Percentiles rank a stretch among this genome's conserved stretches.
Evolutionary conservation across 2,797 vertebrate species (phyloP).

Genomic region (Melanogrammus aeglefinus): DNA sequence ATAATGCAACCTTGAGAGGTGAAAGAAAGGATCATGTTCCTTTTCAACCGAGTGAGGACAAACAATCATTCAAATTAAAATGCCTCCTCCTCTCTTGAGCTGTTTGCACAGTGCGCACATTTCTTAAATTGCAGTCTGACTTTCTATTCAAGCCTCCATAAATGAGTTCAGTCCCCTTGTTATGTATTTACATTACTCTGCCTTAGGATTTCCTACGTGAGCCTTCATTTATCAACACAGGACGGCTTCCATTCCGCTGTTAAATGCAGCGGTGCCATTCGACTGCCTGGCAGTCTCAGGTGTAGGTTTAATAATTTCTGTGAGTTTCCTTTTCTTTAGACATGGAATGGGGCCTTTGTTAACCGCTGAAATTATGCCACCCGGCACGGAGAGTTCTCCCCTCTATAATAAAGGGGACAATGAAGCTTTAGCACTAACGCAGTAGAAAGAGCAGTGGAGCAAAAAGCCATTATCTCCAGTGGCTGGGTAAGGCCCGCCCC

Average conservation of each 20-base stretch:
- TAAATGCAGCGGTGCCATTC: slow-evolving; percentile 44
- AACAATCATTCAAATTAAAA: background rate
- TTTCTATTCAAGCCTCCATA: slow-evolving; percentile 47
- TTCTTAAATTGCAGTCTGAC: slow-evolving; percentile 55
- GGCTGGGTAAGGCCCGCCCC: background rate
- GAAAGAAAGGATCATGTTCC: background rate
- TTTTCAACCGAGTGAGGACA: background rate
- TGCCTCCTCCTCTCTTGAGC: slow-evolving; percentile 18
- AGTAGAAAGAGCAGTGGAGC: slow-evolving; percentile 7
- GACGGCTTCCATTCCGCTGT: slow-evolving; percentile 48
- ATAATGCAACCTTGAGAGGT: background rate
- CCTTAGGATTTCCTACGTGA: slow-evolving; percentile 21
- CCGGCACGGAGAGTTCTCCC: slow-evolving; percentile 28
- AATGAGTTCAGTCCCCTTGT: slow-evolving; percentile 42
- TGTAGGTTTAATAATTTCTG: slow-evolving; percentile 56
- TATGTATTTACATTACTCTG: slow-evolving; percentile 11
- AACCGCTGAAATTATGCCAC: slow-evolving; percentile 47
- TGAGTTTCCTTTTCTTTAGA: slow-evolving; percentile 45
- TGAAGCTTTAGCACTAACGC: slow-evolving; percentile 40
- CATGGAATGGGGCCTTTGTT: slow-evolving; percentile 37
- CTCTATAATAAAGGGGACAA: slow-evolving; percentile 36
- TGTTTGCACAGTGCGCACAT: background rate
- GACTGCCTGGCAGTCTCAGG: slow-evolving; percentile 44
- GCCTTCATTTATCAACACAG: background rate
- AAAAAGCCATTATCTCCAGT: slow-evolving; percentile 15